Percentiles rank a stretch among this genome's conserved stretches.
Conservation (phyloP, 2,888 invertebrate genomes). For the Mechanitis messenoides region DNA sequence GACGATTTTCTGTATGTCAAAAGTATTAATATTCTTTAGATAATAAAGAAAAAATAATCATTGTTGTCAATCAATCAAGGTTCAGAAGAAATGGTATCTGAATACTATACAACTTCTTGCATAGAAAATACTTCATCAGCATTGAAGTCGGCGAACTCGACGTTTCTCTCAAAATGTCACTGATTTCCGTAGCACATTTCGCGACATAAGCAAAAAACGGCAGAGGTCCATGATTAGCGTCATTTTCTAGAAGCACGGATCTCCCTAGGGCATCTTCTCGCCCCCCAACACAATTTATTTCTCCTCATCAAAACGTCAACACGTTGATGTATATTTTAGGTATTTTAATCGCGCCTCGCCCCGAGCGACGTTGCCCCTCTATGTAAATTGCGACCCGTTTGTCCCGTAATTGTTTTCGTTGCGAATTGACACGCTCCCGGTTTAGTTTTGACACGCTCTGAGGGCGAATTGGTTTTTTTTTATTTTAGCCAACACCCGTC, state of each 20-base stretch:
- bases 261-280: conserved; percentile 45
- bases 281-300: conserved; percentile 61
- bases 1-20: background rate
- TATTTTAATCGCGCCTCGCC: conserved; percentile 58
- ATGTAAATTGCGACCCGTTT: conserved; percentile 63
- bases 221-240: conserved; percentile 58
- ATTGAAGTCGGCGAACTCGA: conserved; percentile 6
- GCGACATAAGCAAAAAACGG: conserved; percentile 20
- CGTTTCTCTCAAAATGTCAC: conserved; percentile 13
- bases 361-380: conserved; percentile 35
- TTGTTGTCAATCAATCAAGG: too few relatives aligned
- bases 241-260: conserved; percentile 68
- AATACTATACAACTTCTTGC: too few relatives aligned
- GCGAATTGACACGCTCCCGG: conserved; percentile 54
- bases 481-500: background rate
- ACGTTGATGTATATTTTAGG: conserved; percentile 73
- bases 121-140: conserved; percentile 9
- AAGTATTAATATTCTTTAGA: background rate
- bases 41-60: too few relatives aligned
- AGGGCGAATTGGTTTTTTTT: conserved; percentile 27
- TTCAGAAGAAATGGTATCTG: too few relatives aligned
- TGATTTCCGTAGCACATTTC: conserved; percentile 23
- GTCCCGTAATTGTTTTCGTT: conserved; percentile 66
- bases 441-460: conserved; percentile 42
- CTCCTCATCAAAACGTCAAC: conserved; percentile 75